Evolutionary conservation across 1,140 invertebrate species (phyloP).

Genomic region (Nasonia longicornis): DNA sequence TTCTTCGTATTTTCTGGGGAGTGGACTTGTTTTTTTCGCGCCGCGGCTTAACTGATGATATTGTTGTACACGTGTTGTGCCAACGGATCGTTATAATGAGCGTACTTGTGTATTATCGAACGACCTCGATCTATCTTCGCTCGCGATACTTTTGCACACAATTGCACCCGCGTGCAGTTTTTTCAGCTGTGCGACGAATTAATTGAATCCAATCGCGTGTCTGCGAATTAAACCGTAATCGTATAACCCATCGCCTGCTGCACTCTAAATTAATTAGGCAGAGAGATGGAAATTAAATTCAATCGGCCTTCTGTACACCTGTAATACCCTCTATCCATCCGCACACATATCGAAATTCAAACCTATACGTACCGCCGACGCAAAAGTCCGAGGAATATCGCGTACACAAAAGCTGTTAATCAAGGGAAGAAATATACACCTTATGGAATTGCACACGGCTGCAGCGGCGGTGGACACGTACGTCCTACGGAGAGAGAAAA

Average conservation of each 20-base stretch:
- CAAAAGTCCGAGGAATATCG: slow-evolving; percentile 7
- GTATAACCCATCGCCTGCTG: not conserved
- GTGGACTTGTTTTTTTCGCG: not conserved
- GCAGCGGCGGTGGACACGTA: not conserved
- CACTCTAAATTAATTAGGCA: not conserved
- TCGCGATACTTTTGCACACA: not conserved
- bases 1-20: not conserved
- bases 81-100: not conserved
- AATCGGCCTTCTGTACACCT: not conserved
- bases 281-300: not conserved
- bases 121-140: not conserved
- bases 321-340: not conserved
- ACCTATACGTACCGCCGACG: not conserved
- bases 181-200: not conserved
- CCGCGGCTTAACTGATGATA: not conserved
- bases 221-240: not conserved
- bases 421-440: slow-evolving; percentile 20
- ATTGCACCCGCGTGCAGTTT: not conserved
- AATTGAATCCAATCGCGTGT: not conserved
- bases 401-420: slow-evolving; percentile 26
- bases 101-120: not conserved
- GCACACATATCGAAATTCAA: not conserved
- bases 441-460: not conserved
- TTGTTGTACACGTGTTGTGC: not conserved
- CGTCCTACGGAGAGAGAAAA: not conserved